Evolutionary conservation across 2,113 vertebrate species (phyloP).

Genomic region (Lipophrys pholis): DNA sequence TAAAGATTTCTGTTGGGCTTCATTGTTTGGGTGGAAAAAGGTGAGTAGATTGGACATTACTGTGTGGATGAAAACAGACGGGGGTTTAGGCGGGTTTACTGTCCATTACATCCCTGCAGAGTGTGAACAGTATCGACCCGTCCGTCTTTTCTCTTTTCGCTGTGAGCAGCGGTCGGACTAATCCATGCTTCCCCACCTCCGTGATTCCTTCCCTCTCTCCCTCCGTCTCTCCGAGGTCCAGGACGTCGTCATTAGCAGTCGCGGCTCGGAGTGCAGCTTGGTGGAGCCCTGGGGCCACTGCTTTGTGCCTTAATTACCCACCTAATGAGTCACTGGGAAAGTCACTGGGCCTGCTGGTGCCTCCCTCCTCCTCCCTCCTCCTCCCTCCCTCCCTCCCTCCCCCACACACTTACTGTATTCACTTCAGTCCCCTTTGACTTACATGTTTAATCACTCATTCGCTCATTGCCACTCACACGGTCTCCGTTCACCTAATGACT

Average conservation of each 20-base stretch:
- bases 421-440: conserved; percentile 50
- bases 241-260: conserved; percentile 70
- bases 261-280: conserved; percentile 67
- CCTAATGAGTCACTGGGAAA: conserved; percentile 82
- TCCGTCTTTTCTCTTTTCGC: conserved; percentile 40
- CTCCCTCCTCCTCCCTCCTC: not conserved
- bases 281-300: conserved; percentile 68
- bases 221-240: conserved; percentile 37
- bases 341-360: conserved; percentile 58
- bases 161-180: conserved; percentile 26
- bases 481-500: conserved; percentile 49
- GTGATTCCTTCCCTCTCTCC: not conserved
- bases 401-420: conserved; percentile 12
- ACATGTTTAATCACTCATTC: conserved; percentile 37
- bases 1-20: not conserved
- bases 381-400: too few relatives aligned
- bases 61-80: not conserved
- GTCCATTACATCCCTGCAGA: conserved; percentile 43
- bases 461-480: conserved; percentile 27
- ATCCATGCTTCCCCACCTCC: conserved; percentile 32
- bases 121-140: conserved; percentile 41
- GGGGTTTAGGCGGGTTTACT: conserved; percentile 9
- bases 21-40: not conserved
- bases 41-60: not conserved
- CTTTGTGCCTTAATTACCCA: conserved; percentile 82